A percentile compares a stretch with the other conserved stretches of the same genome.
These are phyloP conservation scores for Elephas maximus DNA, from an alignment of 2,113 vertebrate genomes.

Conservation along the genomic window DNA sequence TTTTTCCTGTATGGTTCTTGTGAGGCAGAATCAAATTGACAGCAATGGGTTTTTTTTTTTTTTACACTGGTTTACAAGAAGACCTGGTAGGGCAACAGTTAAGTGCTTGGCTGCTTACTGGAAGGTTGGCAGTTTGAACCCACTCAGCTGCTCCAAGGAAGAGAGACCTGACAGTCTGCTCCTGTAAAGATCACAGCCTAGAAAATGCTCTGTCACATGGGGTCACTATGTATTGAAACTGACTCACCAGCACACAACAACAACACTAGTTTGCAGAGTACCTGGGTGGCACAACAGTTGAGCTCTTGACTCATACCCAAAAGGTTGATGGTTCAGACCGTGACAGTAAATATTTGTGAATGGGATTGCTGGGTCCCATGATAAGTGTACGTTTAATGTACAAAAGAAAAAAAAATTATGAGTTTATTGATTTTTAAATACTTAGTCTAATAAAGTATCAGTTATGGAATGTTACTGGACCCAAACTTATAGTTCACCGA, in stretches of 20 bases:
- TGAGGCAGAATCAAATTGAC: too few relatives aligned
- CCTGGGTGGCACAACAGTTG: not conserved
- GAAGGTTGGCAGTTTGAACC: not conserved
- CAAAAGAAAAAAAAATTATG: not conserved
- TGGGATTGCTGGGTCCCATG: not conserved
- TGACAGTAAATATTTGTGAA: not conserved
- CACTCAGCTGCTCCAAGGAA: not conserved
- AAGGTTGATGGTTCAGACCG: too few relatives aligned
- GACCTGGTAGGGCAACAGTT: not conserved
- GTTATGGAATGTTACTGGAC: conserved; percentile 31
- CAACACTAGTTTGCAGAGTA: not conserved
- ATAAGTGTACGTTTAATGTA: not conserved
- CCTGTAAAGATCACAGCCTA: not conserved
- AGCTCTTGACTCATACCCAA: not conserved
- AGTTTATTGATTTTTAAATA: not conserved
- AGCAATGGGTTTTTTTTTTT: not conserved
- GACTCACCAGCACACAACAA: not conserved
- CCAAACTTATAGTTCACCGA: not conserved
- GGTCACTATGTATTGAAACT: not conserved
- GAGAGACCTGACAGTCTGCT: not conserved
- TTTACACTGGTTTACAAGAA: not conserved
- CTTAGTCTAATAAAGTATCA: not conserved
- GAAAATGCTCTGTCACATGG: not conserved
- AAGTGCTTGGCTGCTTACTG: not conserved
- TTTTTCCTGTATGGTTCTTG: not conserved